Evolutionary conservation across 2,797 vertebrate genomes (phyloP).

Genomic region (Hemitrygon akajei): DNA sequence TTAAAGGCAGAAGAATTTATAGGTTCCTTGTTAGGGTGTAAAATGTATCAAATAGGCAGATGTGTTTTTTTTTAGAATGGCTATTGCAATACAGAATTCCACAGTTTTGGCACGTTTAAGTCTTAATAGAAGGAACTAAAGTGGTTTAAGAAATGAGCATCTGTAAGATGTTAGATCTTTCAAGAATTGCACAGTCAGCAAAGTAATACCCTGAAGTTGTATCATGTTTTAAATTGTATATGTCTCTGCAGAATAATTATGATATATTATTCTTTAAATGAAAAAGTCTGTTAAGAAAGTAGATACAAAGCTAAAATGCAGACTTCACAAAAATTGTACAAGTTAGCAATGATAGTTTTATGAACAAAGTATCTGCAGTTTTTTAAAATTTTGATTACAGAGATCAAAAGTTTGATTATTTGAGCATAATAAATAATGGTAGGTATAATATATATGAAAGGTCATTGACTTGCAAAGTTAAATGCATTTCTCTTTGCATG

Average conservation of each 20-base stretch:
- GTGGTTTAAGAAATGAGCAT: constrained; percentile 32
- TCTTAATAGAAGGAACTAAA: background rate
- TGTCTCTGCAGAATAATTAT: constrained; percentile 49
- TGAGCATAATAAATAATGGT: background rate
- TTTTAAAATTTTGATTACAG: constrained; percentile 41
- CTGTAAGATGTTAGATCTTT: constrained; percentile 35
- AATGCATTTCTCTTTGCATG: no score
- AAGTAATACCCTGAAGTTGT: constrained; percentile 36
- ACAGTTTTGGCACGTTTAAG: background rate
- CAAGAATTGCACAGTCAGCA: constrained; percentile 33
- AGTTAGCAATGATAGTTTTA: constrained; percentile 47
- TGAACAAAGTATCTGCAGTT: constrained; percentile 49
- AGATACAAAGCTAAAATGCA: constrained; percentile 55
- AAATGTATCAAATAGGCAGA: background rate
- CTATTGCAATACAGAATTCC: background rate
- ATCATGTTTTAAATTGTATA: constrained; percentile 43
- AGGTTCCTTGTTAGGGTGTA: background rate
- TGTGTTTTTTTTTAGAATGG: background rate
- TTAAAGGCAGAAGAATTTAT: background rate
- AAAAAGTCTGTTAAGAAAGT: constrained; percentile 48
- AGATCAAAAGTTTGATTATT: constrained; percentile 10
- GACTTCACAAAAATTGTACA: constrained; percentile 53
- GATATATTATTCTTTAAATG: constrained; percentile 43
- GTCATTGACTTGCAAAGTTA: no score
- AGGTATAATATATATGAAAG: background rate